A percentile compares a stretch with the other conserved stretches of the same genome.
phyloP scores from a whole-genome alignment of 2,797 vertebrate species.

The Rachycentron canadum region DNA sequence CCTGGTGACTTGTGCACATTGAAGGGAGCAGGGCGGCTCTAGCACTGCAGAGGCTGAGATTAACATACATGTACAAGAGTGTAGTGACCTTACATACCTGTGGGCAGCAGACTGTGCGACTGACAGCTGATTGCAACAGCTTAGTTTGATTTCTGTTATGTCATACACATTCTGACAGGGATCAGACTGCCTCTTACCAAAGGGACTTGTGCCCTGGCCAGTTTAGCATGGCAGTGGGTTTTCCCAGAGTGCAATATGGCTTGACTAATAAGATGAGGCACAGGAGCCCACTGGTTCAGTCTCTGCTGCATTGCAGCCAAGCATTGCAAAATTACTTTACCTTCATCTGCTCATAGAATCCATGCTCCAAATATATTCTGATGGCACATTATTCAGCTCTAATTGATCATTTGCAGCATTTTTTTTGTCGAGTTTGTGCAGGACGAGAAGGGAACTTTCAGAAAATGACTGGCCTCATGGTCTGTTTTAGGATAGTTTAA shows the following conservation, averaged over 20 bases:
- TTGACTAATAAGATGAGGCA: conserved; percentile 32
- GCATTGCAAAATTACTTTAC: conserved; percentile 5
- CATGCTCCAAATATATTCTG: conserved; percentile 19
- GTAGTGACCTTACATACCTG: neutral
- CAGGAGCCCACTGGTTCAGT: conserved; percentile 9
- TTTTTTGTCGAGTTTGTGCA: neutral
- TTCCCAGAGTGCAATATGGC: conserved; percentile 26
- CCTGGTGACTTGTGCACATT: conserved; percentile 35
- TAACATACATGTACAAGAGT: neutral
- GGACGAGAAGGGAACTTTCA: neutral
- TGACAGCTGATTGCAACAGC: neutral
- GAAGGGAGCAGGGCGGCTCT: conserved; percentile 11
- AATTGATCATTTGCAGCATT: conserved; percentile 24
- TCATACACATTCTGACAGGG: neutral
- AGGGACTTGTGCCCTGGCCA: neutral
- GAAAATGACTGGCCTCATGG: neutral
- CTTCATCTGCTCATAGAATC: conserved; percentile 26
- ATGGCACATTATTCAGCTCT: neutral
- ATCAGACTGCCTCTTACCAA: neutral
- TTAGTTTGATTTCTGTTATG: neutral
- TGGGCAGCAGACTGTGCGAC: neutral
- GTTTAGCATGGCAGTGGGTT: conserved; percentile 12
- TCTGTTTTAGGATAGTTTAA: neutral
- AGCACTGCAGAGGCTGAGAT: conserved; percentile 4
- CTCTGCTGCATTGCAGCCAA: conserved; percentile 25